Percentiles rank a stretch among this genome's conserved stretches.
Evolutionary conservation across 2,113 vertebrate genomes (phyloP).

Genomic region (Leiothrix lutea): DNA sequence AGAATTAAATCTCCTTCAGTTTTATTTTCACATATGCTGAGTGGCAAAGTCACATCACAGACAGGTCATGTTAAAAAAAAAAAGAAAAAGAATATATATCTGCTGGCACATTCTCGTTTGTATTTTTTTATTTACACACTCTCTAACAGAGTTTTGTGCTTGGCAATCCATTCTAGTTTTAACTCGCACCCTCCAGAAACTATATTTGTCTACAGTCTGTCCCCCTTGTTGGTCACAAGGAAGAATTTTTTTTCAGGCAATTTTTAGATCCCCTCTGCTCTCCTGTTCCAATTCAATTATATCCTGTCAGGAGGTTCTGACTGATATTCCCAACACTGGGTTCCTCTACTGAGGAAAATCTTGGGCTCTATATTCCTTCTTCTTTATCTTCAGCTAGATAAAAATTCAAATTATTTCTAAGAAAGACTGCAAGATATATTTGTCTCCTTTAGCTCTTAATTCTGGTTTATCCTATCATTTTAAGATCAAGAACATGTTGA

Average conservation of each 20-base stretch:
- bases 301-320: not conserved
- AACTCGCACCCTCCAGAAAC: not conserved
- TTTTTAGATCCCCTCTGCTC: not conserved
- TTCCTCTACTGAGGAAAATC: not conserved
- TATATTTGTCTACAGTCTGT: not conserved
- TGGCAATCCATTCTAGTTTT: not conserved
- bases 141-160: not conserved
- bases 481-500: not conserved
- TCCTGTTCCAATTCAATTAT: not conserved
- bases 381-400: not conserved
- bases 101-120: not conserved
- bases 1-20: not conserved
- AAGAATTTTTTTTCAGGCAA: slow-evolving; percentile 25
- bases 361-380: not conserved
- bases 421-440: not conserved
- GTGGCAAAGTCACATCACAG: not conserved
- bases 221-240: not conserved
- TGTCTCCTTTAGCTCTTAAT: not conserved
- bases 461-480: not conserved
- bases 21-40: not conserved
- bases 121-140: not conserved
- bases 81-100: not conserved
- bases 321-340: not conserved
- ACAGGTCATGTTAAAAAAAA: not conserved
- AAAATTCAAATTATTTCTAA: not conserved